phyloP scores from a whole-genome alignment of 2,888 invertebrate species.

The Brachyopa scutellaris region DNA sequence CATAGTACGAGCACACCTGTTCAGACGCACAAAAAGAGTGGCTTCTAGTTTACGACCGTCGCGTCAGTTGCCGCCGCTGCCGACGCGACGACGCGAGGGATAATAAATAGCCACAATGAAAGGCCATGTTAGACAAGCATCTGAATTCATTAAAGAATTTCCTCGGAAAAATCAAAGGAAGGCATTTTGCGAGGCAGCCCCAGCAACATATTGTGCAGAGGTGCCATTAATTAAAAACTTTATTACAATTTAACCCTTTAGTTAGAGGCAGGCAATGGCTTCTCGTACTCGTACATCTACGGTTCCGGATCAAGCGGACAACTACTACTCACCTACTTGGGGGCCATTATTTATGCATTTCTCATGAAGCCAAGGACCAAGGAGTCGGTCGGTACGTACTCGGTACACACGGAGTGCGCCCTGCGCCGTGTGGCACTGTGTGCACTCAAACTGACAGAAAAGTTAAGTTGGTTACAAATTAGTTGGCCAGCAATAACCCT shows the following conservation, averaged over 20 bases:
- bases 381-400: slow-evolving; percentile 18
- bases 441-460: slow-evolving; percentile 73
- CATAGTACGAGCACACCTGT: background rate
- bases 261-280: slow-evolving; percentile 65
- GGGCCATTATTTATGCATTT: slow-evolving; percentile 70
- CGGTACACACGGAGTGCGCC: slow-evolving; percentile 27
- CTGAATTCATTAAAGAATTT: slow-evolving; percentile 73
- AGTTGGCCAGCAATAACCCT: slow-evolving; percentile 65
- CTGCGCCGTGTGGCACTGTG: slow-evolving; percentile 63
- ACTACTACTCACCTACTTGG: slow-evolving; percentile 69
- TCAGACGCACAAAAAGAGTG: slow-evolving; percentile 63
- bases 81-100: slow-evolving; percentile 44
- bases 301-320: slow-evolving; percentile 70
- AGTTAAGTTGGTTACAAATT: slow-evolving; percentile 73
- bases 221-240: slow-evolving; percentile 73
- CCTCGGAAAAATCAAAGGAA: slow-evolving; percentile 72
- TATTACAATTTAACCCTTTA: slow-evolving; percentile 73
- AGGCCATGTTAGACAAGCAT: slow-evolving; percentile 72
- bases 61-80: slow-evolving; percentile 8
- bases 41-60: too few species aligned
- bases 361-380: slow-evolving; percentile 66
- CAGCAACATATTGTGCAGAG: slow-evolving; percentile 72
- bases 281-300: slow-evolving; percentile 53
- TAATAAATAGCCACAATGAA: slow-evolving; percentile 73
- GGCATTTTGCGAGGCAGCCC: slow-evolving; percentile 58